Evolutionary conservation across 2,888 invertebrate species (phyloP), one percentile per base, ranked within the genome.

Genomic region (Catocala sponsa): DNA sequence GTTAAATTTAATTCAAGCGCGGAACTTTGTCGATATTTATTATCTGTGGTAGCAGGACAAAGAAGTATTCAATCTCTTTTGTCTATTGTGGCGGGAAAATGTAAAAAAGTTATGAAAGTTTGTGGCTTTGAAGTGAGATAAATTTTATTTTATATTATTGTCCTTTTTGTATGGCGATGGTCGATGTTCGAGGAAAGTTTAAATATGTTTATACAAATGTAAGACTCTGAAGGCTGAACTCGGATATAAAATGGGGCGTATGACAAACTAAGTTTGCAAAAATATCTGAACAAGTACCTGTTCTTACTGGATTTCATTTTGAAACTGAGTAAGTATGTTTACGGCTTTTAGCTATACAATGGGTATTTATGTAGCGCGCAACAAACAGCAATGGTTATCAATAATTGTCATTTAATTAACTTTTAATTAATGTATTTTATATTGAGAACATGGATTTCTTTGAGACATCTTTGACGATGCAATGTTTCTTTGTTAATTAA

Each of bases 1-100:
- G 76, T 74, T 78, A 63, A 71, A 74, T 69, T 76, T 76, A n/a
- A 73, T 73, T 76, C 63, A 73, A 71, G 72, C 78, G 70, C 70
- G 74, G 80, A 76, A 80, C 81, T 75, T 78, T 79, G 77, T 76
- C 77, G 60, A 56, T 65, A 70, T 70, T 68, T 65, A 64, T 67
- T 68, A 74, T 68, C 74, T 72, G 63, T 76, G 63, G 60, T 65
- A 43, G 59, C 48, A 59, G 79, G 70, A 68, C 78, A 78, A 68
- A 71, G 76, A 79, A 75, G 70, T 65, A 59, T 68, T 65, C 62
- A 59, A 60, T 35, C 49, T 59, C 60, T 56, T 62, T 63, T 62
- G 59, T 70, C 49, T 53, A 60, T 70, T 56, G 47, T 65, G 58
- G 65, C 43, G 59, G 72, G 58, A 60, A 70, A 68, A 56, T 51